Percentiles rank a stretch among this genome's conserved stretches.
Evolutionary conservation across 1,140 invertebrate species (phyloP).

Genomic region (Drosophila nannoptera): DNA sequence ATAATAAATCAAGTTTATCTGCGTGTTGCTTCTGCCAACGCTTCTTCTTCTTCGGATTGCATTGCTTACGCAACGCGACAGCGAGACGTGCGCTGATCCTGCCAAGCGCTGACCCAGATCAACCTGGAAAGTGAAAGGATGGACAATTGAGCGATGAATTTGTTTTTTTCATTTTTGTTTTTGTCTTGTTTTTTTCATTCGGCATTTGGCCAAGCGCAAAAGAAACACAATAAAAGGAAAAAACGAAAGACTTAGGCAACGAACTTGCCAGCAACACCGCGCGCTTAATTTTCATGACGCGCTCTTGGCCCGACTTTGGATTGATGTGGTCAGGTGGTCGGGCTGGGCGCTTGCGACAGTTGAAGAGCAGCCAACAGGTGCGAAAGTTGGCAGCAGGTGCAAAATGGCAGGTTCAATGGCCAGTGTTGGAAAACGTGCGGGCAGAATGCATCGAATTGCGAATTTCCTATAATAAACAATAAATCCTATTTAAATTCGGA

Average conservation of each 20-base stretch:
- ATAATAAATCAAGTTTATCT: slow-evolving; percentile 29
- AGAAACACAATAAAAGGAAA: not conserved
- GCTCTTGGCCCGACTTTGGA: slow-evolving; percentile 18
- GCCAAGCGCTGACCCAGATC: slow-evolving; percentile 28
- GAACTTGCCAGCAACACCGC: slow-evolving; percentile 47
- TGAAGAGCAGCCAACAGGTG: slow-evolving; percentile 19
- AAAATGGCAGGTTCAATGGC: not conserved
- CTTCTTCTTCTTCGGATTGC: not conserved
- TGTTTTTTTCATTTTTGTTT: not conserved
- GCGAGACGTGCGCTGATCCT: slow-evolving; percentile 20
- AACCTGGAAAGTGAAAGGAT: slow-evolving; percentile 29
- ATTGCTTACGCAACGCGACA: slow-evolving; percentile 18
- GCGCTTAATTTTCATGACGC: slow-evolving; percentile 32
- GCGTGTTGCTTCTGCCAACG: not conserved
- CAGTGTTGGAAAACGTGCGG: not conserved
- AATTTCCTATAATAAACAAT: no score
- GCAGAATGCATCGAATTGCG: no score
- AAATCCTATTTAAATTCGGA: no score
- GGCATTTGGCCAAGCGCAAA: not conserved
- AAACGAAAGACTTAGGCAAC: slow-evolving; percentile 75
- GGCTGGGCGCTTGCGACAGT: slow-evolving; percentile 7
- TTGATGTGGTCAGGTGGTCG: slow-evolving; percentile 10
- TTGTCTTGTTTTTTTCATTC: not conserved
- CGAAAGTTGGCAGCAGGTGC: slow-evolving; percentile 26
- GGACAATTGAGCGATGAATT: not conserved